phyloP scores from a whole-genome alignment of 2,113 vertebrate genomes.

The Climacteris rufus region DNA sequence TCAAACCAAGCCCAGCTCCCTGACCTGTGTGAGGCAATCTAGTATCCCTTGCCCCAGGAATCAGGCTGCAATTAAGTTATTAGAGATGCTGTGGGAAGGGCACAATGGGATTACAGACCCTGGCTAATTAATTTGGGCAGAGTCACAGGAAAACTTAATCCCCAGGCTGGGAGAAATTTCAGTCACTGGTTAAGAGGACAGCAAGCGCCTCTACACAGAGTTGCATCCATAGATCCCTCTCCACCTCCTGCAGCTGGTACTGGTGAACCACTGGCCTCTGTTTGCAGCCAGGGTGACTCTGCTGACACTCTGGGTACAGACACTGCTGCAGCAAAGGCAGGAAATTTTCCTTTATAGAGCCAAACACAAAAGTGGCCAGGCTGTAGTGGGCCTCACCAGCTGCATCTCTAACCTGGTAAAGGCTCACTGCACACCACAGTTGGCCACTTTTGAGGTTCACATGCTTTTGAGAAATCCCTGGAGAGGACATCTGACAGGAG shows the following conservation, averaged over 20 bases:
- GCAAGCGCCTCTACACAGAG: background rate
- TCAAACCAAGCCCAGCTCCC: background rate
- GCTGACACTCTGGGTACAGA: background rate
- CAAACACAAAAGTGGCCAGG: background rate
- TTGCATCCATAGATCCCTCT: background rate
- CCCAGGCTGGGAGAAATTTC: background rate
- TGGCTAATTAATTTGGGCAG: conserved; percentile 19
- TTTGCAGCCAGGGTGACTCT: background rate
- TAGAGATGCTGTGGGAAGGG: background rate
- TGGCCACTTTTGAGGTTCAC: background rate
- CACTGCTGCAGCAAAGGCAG: background rate
- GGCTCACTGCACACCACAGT: background rate
- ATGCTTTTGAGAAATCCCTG: background rate
- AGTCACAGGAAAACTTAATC: conserved; percentile 30
- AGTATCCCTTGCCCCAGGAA: background rate
- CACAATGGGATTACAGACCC: background rate
- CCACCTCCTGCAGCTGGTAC: background rate
- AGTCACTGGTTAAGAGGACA: background rate
- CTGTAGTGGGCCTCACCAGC: accelerated
- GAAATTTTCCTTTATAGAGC: background rate
- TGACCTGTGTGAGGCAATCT: background rate
- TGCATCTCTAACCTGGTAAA: background rate
- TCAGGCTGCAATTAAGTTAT: conserved; percentile 7
- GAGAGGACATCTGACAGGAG: background rate
- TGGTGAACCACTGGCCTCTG: background rate